Conservation (phyloP, 2,888 invertebrate genomes). For the Acanthococcus lagerstroemiae region DNA sequence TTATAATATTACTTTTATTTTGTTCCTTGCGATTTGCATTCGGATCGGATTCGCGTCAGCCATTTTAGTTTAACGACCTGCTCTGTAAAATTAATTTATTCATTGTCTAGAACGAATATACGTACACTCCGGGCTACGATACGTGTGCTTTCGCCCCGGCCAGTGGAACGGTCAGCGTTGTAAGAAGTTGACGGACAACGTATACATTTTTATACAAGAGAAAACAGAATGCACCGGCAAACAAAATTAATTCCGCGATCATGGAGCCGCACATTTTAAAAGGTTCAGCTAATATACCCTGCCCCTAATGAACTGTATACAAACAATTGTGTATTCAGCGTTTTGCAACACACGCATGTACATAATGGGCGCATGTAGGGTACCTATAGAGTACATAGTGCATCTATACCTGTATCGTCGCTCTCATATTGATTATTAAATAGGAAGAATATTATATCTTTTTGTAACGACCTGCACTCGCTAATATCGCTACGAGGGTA, state of each 20-base stretch:
- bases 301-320: too few relatives aligned
- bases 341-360: neutral
- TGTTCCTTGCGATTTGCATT: too few relatives aligned
- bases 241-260: too few relatives aligned
- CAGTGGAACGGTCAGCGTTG: neutral
- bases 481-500: constrained; percentile 25
- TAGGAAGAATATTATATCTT: neutral
- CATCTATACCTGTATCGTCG: too few relatives aligned
- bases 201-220: neutral
- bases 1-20: too few relatives aligned
- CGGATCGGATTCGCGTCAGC: neutral
- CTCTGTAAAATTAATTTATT: neutral
- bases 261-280: too few relatives aligned
- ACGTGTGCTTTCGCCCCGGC: neutral
- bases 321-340: neutral
- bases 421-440: neutral
- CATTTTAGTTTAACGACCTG: neutral
- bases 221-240: neutral
- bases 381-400: neutral
- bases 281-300: neutral
- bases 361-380: neutral
- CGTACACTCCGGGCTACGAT: neutral
- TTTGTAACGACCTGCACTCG: constrained; percentile 3
- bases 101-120: neutral
- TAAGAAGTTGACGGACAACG: neutral